These are phyloP conservation scores for Etheostoma nigrum DNA, from an alignment of 2,797 vertebrate genomes.

Conservation along the genomic window DNA sequence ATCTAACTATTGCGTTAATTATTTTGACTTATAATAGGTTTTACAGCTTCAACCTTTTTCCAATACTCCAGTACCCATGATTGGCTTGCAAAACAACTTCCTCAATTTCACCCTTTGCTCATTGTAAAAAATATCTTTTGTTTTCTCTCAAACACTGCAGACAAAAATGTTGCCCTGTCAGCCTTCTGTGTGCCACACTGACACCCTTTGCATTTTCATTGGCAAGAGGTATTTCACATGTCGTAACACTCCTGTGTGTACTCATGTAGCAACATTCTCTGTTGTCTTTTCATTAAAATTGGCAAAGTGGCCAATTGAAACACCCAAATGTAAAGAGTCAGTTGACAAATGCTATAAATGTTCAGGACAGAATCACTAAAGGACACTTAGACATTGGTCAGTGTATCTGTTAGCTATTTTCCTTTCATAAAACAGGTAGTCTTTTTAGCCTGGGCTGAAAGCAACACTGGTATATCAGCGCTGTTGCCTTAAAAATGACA, in stretches of 20 bases:
- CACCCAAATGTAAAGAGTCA: not conserved
- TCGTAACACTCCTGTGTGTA: conserved; percentile 26
- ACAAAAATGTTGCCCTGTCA: conserved; percentile 37
- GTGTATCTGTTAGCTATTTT: too few relatives aligned
- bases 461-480: too few relatives aligned
- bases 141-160: not conserved
- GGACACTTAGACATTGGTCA: not conserved
- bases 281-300: not conserved
- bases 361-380: not conserved
- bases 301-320: not conserved
- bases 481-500: too few relatives aligned
- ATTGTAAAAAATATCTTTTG: conserved; percentile 18
- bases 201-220: conserved; percentile 23
- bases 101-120: not conserved
- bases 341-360: not conserved
- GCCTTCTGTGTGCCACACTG: not conserved
- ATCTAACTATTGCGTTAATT: not conserved
- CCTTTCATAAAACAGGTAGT: too few relatives aligned
- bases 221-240: not conserved
- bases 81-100: conserved; percentile 20
- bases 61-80: not conserved
- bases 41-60: not conserved
- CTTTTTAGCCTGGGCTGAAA: too few relatives aligned
- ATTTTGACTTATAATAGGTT: not conserved
- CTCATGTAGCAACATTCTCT: not conserved